Base-by-base conservation (phyloP, 2,888 invertebrate genomes). In the Boloria selene region DNA sequence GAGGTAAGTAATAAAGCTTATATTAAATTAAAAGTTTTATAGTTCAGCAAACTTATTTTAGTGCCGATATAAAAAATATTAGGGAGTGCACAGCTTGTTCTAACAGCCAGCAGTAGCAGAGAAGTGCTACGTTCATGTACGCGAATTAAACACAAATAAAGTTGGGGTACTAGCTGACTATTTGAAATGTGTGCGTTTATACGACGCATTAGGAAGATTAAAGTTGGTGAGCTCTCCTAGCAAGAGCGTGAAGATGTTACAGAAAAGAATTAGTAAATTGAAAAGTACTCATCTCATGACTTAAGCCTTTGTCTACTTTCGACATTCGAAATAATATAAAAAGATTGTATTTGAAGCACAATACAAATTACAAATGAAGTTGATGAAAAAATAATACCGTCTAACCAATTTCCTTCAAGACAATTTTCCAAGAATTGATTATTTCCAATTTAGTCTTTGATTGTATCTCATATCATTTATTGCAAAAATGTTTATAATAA, bases 121-220 rank as follows among this genome's bases (percentile, higher is more conserved):
- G 61, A 31, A 64, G 65, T 31, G 60, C 64, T 54, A 50, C 31
- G 60, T 56, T 63, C 64, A 64, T 70, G 71, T 64, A 58, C 70
- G 77, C 75, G 78, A 81, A 80, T 82, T 78, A 77, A 81, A 81
- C 75, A 78, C 76, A 77, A 77, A 76, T 73, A 73, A 74, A 77
- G 78, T 76, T 73, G 74, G 77, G 74, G 79, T 76, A 77, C 75
- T 78, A 80, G 84, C 76, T 78, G 77, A 73, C 75, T 80, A 81
- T 86, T 88, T 82, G 81, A 82, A 76, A 84, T 86, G 83, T 81
- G 81, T 79, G 75, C 77, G 75, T 77, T 78, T 80, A 85, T 80
- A 80, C 82, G 83, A 84, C 79, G 83, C 91, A 91, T 91, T 91
- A 90, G 90, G 83, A 80, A 89, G 90, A 91, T 91, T 91, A 88